Conservation (phyloP, 2,113 vertebrate species). For the Tautogolabrus adspersus region DNA sequence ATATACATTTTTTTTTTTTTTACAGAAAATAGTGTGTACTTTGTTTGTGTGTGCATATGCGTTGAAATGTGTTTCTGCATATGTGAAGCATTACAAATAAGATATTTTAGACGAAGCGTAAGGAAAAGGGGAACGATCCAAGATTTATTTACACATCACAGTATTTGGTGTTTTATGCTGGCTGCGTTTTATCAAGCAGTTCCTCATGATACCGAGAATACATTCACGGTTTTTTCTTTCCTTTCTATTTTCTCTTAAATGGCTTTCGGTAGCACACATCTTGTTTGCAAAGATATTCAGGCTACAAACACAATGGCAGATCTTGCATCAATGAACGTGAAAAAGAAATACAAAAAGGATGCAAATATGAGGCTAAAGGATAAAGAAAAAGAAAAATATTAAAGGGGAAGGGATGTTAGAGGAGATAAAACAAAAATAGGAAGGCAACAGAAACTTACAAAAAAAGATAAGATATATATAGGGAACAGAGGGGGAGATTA, state of each 20-base stretch:
- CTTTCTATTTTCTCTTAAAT: background rate
- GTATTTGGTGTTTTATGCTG: slow-evolving; percentile 9
- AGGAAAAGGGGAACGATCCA: background rate
- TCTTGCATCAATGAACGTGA: no score
- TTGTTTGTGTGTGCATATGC: background rate
- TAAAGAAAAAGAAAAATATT: background rate
- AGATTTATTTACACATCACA: slow-evolving; percentile 24
- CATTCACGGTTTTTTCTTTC: background rate
- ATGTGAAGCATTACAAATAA: slow-evolving; percentile 31
- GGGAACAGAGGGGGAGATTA: slow-evolving; percentile 34
- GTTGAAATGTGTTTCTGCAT: slow-evolving; percentile 32
- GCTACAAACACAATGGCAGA: background rate
- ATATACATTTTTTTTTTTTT: slow-evolving; percentile 22
- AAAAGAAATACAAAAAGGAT: background rate
- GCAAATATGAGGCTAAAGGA: background rate
- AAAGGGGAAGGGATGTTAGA: background rate
- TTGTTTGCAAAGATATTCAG: background rate
- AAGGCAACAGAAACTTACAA: slow-evolving; percentile 8
- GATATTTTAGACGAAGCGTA: slow-evolving; percentile 11
- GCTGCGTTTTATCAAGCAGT: slow-evolving; percentile 4
- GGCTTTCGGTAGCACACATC: background rate
- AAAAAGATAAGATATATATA: slow-evolving; percentile 33
- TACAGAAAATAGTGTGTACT: slow-evolving; percentile 3
- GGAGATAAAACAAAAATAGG: slow-evolving; percentile 12
- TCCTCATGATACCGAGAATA: background rate